Evolutionary conservation across 2,113 vertebrate genomes (phyloP).

Genomic region (Tyto alba): DNA sequence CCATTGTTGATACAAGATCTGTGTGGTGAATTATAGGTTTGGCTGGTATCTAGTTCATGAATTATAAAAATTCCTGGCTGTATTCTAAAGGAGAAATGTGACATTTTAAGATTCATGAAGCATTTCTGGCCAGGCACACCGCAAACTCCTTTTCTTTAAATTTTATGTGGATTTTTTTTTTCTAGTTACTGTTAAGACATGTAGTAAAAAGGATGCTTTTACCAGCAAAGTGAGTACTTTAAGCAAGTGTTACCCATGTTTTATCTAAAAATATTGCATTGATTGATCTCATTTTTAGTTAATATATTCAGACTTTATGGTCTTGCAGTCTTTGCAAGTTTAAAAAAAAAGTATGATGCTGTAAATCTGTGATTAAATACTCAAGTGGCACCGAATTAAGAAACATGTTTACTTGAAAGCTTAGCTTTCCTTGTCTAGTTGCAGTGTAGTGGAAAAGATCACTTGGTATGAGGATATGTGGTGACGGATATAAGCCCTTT

Average conservation of each 20-base stretch:
- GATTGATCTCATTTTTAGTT: not conserved
- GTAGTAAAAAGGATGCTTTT: not conserved
- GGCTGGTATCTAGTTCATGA: not conserved
- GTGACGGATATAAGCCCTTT: accelerated
- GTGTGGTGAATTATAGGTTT: not conserved
- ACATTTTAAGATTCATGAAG: not conserved
- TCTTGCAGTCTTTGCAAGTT: not conserved
- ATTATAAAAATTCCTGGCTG: not conserved
- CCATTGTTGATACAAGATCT: not conserved
- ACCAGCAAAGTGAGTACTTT: not conserved
- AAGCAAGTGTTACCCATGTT: no score
- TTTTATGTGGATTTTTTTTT: not conserved
- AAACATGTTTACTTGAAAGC: not conserved
- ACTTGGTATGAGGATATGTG: not conserved
- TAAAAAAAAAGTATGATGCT: not conserved
- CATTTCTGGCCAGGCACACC: not conserved
- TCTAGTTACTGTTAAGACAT: not conserved
- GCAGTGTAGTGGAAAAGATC: not conserved
- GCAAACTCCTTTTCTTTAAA: not conserved
- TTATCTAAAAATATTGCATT: no score
- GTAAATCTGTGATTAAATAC: not conserved
- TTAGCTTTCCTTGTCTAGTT: not conserved
- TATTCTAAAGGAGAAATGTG: not conserved
- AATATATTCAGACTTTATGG: not conserved
- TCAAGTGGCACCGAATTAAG: not conserved